Evolutionary conservation across 2,888 invertebrate species (phyloP).

Genomic region (Clitarchus hookeri): DNA sequence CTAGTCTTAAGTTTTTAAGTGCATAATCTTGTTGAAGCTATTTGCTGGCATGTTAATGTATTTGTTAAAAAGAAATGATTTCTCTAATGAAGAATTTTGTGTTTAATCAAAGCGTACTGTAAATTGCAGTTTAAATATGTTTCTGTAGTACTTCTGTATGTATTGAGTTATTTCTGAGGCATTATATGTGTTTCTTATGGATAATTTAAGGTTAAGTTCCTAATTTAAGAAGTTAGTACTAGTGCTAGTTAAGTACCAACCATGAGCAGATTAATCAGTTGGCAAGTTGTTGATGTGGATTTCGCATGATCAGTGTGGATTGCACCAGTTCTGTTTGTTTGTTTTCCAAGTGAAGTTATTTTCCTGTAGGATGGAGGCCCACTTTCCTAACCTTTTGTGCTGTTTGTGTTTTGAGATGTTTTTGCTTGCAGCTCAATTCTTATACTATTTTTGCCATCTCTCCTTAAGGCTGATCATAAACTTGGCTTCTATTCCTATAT

Average conservation of each 20-base stretch:
- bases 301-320: too few species aligned
- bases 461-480: too few species aligned
- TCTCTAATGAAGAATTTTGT: conserved; percentile 4
- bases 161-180: background rate
- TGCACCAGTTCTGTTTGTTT: too few species aligned
- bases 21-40: background rate
- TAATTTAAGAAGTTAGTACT: conserved; percentile 29
- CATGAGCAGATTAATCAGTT: background rate
- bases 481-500: too few species aligned
- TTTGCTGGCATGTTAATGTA: background rate
- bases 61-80: conserved; percentile 19
- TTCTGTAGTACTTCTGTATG: background rate
- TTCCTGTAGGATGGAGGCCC: too few species aligned
- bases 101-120: background rate
- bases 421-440: too few species aligned
- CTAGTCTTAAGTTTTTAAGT: background rate
- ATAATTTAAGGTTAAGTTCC: conserved; percentile 34
- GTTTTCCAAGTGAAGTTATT: too few species aligned
- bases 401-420: too few species aligned
- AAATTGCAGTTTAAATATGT: background rate
- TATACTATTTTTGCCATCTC: too few species aligned
- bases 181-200: background rate
- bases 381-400: too few species aligned
- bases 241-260: background rate
- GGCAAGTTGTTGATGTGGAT: too few species aligned